Base-by-base conservation (phyloP, 1,140 invertebrate species). In the Drosophila novamexicana region DNA sequence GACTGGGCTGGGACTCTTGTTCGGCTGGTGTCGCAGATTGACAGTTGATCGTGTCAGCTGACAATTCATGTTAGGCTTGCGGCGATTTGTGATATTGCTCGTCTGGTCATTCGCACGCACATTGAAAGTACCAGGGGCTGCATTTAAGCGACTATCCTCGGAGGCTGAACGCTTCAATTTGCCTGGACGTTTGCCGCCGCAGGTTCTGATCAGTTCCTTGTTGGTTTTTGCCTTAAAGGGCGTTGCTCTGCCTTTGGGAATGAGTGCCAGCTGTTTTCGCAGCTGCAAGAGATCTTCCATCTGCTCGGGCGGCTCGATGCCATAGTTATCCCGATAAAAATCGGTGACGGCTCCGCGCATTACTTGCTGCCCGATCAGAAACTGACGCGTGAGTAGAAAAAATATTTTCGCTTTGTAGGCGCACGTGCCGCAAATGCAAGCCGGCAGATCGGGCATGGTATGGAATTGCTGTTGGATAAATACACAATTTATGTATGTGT, bases 391-490 rank as follows among this genome's bases (percentile, higher is more conserved):
- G 8, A 75, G n/a, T 0, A 62, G 42, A 39, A 61, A 77, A 40
- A 75, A 75, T 3, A 61, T 65, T 29, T 70, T 64, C 8, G 29
- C 50, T 22, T 77, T 67, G 6, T 70, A 61, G 7, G 36, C 42
- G 16, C 71, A 77, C 0, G 4, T 39, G 7, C n/a, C 34, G 45
- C 75, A 75, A 10, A 75, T 56, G 29, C 54, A 49, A 0, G 36
- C 16, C 10, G 72, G 72, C 29, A 75, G 37, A 65, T 77, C 71
- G 2, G 71, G 65, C 72, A 70, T 77, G 8, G 64, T 64, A 16
- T 64, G 36, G 14, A 77, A 75, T 65, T 75, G 65, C 72, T 77
- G 22, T 29, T 29, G 22, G 22, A 56, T 36, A 10, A n/a, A 40
- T 12, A 16, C 16, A 16, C 12, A 29, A 12, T 29, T 8, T 34